Percentiles rank a stretch among this genome's conserved stretches.
Evolutionary conservation across 2,888 invertebrate genomes (phyloP).

Genomic region (Apodemia hepburni): DNA sequence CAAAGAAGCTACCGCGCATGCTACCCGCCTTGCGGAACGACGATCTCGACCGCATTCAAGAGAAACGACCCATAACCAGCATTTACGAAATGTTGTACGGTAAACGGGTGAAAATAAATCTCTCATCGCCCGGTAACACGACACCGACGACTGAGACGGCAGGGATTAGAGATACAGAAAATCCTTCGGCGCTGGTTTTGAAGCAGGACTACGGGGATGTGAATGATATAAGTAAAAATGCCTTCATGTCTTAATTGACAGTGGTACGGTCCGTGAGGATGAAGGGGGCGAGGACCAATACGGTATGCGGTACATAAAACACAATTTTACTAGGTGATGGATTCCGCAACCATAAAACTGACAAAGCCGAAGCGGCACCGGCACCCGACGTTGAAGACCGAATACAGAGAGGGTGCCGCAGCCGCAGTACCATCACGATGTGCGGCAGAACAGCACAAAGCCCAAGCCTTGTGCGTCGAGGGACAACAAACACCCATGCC

Average conservation of each 20-base stretch:
- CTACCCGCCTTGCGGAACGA: too few relatives aligned
- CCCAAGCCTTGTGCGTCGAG: background rate
- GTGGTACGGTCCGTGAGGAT: too few relatives aligned
- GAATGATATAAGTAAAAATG: background rate
- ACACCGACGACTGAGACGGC: background rate
- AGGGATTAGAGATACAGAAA: background rate
- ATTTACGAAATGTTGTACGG: background rate
- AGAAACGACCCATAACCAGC: too few relatives aligned
- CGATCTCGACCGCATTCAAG: too few relatives aligned
- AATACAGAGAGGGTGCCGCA: background rate
- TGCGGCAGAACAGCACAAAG: background rate
- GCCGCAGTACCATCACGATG: background rate
- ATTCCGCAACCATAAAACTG: slow-evolving; percentile 2
- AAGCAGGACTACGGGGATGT: background rate
- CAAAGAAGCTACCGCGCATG: background rate
- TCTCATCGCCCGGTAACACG: background rate
- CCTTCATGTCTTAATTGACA: slow-evolving; percentile 1
- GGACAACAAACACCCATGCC: background rate
- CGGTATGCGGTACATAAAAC: too few relatives aligned
- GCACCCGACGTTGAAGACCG: background rate
- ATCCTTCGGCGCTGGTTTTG: background rate
- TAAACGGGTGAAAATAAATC: slow-evolving; percentile 12
- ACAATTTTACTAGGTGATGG: background rate
- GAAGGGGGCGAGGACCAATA: too few relatives aligned
- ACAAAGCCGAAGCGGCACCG: background rate